Evolutionary conservation across 2,888 invertebrate genomes (phyloP).

Genomic region (Plagiodera versicolora): DNA sequence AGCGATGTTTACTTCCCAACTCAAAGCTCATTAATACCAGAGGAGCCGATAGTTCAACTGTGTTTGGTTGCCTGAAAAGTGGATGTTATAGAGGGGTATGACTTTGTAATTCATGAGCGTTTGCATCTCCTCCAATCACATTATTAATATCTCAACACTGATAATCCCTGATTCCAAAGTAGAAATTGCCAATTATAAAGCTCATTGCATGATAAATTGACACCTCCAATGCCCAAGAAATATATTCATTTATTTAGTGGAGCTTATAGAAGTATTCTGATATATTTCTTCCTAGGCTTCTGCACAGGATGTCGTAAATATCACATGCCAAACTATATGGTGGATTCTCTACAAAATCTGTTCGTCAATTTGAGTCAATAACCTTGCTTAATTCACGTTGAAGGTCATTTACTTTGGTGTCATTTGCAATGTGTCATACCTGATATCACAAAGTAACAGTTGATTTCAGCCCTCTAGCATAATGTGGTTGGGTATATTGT

Average conservation of each 20-base stretch:
- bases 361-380: not conserved
- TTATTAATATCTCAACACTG: too few species aligned
- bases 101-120: too few species aligned
- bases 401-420: not conserved
- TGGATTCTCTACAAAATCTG: not conserved
- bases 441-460: too few species aligned
- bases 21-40: not conserved
- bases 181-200: too few species aligned
- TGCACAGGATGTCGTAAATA: not conserved
- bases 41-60: not conserved
- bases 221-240: not conserved
- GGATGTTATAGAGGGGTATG: not conserved
- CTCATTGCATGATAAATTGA: not conserved
- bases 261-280: not conserved
- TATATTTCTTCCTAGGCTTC: not conserved
- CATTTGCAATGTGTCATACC: too few species aligned
- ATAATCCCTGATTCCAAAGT: too few species aligned
- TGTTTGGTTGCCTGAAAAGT: not conserved
- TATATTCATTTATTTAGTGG: not conserved
- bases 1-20: not conserved
- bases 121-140: too few species aligned
- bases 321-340: not conserved
- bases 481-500: too few species aligned
- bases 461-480: too few species aligned
- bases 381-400: not conserved